A percentile compares a stretch with the other conserved stretches of the same genome.
Evolutionary conservation across 2,113 vertebrate genomes (phyloP).

Genomic region (Pteruthius melanotis): DNA sequence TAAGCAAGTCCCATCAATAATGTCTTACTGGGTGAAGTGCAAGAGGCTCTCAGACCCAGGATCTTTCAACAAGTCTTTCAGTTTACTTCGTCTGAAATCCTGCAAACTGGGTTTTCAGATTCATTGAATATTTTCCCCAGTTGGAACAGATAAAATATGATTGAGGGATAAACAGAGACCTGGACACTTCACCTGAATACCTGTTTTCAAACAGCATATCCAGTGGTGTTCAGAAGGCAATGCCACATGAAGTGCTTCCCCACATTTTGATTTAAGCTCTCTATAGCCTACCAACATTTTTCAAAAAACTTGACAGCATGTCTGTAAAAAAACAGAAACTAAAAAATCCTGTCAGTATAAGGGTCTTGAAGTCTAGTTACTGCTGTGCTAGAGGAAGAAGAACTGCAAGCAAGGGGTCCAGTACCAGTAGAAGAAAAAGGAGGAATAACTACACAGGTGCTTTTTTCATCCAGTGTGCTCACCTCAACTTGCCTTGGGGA

Average conservation of each 20-base stretch:
- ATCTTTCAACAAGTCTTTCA: neutral
- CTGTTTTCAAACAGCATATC: conserved; percentile 23
- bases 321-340: neutral
- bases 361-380: conserved; percentile 6
- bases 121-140: neutral
- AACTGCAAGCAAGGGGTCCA: neutral
- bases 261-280: conserved; percentile 15
- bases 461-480: neutral
- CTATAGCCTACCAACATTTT: neutral
- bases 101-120: neutral
- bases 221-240: conserved; percentile 11
- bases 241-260: neutral
- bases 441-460: neutral
- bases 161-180: neutral
- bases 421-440: neutral
- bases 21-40: neutral
- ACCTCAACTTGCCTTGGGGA: neutral
- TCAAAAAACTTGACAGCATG: neutral
- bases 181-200: neutral
- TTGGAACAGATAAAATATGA: neutral
- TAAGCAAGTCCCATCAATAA: neutral
- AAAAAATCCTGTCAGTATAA: neutral
- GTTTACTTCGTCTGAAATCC: neutral
- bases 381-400: conserved; percentile 4
- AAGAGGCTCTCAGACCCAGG: neutral